Percentiles rank a stretch among this genome's conserved stretches.
Evolutionary conservation across 2,113 vertebrate species (phyloP).

Genomic region (Raja brachyura): DNA sequence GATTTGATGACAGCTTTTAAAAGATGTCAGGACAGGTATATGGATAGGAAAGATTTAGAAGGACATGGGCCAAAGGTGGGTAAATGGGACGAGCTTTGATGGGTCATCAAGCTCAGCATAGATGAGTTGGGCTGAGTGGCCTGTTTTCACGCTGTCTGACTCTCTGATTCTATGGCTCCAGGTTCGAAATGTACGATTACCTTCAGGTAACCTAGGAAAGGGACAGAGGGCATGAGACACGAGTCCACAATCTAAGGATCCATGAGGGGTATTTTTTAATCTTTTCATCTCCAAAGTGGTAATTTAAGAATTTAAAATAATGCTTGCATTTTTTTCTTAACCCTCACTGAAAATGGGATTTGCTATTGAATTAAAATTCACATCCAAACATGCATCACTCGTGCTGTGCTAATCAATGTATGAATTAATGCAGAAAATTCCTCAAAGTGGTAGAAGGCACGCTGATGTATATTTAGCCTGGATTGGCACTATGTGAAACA

Average conservation of each 20-base stretch:
- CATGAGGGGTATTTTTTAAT: background rate
- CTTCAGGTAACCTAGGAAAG: background rate
- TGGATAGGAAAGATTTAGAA: too few relatives aligned
- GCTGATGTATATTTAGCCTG: background rate
- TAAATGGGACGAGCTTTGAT: too few relatives aligned
- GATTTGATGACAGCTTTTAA: too few relatives aligned
- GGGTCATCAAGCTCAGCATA: too few relatives aligned
- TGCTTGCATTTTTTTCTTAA: too few relatives aligned
- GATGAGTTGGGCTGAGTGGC: too few relatives aligned
- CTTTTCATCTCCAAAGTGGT: background rate
- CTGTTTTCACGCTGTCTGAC: too few relatives aligned
- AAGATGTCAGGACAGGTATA: too few relatives aligned
- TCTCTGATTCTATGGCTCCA: too few relatives aligned
- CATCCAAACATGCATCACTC: background rate
- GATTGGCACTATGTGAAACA: background rate
- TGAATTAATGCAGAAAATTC: background rate
- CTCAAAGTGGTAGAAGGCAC: background rate
- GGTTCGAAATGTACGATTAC: too few relatives aligned
- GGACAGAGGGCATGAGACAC: background rate
- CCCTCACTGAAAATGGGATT: background rate
- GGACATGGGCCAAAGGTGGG: too few relatives aligned
- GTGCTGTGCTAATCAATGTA: background rate
- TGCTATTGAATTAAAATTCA: background rate
- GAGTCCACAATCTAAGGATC: background rate
- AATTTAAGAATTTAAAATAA: background rate